Evolutionary conservation across 1,140 invertebrate genomes (phyloP).

Genomic region (Drosophila tristis): DNA sequence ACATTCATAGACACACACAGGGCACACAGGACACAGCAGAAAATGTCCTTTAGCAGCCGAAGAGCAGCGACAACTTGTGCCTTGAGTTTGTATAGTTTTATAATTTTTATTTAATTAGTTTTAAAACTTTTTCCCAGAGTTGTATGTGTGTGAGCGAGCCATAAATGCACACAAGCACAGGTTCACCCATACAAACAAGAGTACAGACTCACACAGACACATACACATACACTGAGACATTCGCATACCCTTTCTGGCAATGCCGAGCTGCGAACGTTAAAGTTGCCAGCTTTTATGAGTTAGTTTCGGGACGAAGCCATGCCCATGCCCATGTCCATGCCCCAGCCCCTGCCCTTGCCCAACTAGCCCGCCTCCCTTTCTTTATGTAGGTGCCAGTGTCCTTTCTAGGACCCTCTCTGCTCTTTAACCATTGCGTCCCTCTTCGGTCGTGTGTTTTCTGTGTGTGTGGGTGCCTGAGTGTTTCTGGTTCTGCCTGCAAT

Average conservation of each 20-base stretch:
- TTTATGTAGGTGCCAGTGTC: slow-evolving; percentile 56
- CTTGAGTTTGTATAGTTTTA: slow-evolving; percentile 79
- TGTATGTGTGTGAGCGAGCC: slow-evolving; percentile 25
- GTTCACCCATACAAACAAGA: slow-evolving; percentile 3
- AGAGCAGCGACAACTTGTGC: slow-evolving; percentile 52
- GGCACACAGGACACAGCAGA: slow-evolving; percentile 18
- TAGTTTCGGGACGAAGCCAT: slow-evolving; percentile 40
- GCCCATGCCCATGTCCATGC: not conserved
- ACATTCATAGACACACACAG: not conserved
- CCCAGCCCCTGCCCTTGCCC: not conserved
- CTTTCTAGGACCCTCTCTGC: slow-evolving; percentile 15
- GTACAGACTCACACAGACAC: slow-evolving; percentile 10
- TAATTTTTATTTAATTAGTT: slow-evolving; percentile 83
- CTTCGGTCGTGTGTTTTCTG: slow-evolving; percentile 8
- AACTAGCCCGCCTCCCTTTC: slow-evolving; percentile 17
- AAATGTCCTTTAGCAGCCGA: slow-evolving; percentile 59
- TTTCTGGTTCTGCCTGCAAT: slow-evolving; percentile 76
- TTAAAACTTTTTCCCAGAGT: slow-evolving; percentile 73
- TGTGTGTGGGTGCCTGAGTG: slow-evolving; percentile 27
- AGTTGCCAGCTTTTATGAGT: slow-evolving; percentile 79
- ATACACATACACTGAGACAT: slow-evolving; percentile 26
- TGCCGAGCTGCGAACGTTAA: slow-evolving; percentile 54
- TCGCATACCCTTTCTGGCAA: slow-evolving; percentile 4
- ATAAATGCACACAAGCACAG: slow-evolving; percentile 53
- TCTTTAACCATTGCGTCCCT: not conserved